Conservation (phyloP, 2,888 invertebrate genomes). For the Perdita meconis region DNA sequence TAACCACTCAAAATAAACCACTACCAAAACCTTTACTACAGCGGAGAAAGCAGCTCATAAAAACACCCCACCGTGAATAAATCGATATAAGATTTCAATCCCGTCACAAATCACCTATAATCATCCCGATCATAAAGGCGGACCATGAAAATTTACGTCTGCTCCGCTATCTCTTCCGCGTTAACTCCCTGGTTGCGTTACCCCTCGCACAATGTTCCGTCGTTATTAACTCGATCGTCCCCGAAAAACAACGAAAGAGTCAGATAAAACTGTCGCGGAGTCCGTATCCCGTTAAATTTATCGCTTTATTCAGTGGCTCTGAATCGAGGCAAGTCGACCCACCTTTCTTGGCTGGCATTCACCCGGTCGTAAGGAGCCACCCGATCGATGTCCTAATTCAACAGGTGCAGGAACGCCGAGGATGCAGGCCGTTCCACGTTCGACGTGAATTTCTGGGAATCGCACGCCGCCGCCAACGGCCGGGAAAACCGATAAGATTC, state of each 20-base stretch:
- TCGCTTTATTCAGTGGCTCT: slow-evolving; percentile 33
- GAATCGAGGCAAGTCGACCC: slow-evolving; percentile 21
- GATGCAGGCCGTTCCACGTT: slow-evolving; percentile 48
- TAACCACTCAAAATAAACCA: too few species aligned
- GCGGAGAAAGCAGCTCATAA: too few species aligned
- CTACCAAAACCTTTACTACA: too few species aligned
- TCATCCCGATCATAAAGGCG: not conserved
- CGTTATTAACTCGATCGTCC: slow-evolving; percentile 19
- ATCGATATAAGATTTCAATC: too few species aligned
- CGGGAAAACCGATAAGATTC: slow-evolving; percentile 37
- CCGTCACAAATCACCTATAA: not conserved
- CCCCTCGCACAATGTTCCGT: not conserved
- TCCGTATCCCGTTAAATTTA: slow-evolving; percentile 40
- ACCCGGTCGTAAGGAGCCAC: slow-evolving; percentile 27
- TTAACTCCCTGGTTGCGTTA: not conserved
- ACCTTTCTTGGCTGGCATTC: slow-evolving; percentile 50
- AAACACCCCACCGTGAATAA: too few species aligned
- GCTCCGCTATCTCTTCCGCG: not conserved
- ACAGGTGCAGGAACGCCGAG: slow-evolving; percentile 56
- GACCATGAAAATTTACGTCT: not conserved
- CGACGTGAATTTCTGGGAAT: slow-evolving; percentile 38
- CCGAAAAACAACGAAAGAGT: slow-evolving; percentile 17
- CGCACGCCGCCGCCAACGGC: not conserved
- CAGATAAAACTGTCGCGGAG: slow-evolving; percentile 42
- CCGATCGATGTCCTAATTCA: slow-evolving; percentile 61